These are phyloP conservation scores for Trichonephila clavata DNA, from an alignment of 1,140 invertebrate genomes.

Conservation along the genomic window DNA sequence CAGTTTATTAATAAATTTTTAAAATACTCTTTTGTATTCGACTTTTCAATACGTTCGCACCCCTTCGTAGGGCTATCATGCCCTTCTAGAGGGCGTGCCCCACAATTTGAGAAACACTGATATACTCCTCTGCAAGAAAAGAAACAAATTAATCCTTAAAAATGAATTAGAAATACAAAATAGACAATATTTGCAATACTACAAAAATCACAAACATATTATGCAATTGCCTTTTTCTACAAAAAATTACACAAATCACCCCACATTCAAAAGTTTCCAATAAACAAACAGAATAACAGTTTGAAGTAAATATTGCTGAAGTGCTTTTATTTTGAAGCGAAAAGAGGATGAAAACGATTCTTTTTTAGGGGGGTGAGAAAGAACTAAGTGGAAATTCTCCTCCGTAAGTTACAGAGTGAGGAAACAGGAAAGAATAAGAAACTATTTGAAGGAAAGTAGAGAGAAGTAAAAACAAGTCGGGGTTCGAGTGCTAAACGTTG, in stretches of 20 bases:
- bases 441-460: slow-evolving; percentile 24
- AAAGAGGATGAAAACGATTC: not conserved
- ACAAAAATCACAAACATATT: not conserved
- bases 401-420: slow-evolving; percentile 12
- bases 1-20: too few relatives aligned
- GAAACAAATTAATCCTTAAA: too few relatives aligned
- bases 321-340: slow-evolving; percentile 15
- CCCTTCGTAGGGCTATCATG: too few relatives aligned
- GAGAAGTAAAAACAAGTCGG: slow-evolving; percentile 40
- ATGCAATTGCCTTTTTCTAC: not conserved
- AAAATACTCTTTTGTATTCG: too few relatives aligned
- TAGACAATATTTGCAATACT: too few relatives aligned
- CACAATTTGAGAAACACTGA: too few relatives aligned
- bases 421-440: slow-evolving; percentile 45
- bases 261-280: not conserved
- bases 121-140: too few relatives aligned
- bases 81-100: too few relatives aligned
- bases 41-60: too few relatives aligned
- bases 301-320: not conserved
- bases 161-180: too few relatives aligned
- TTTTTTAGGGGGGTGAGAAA: not conserved
- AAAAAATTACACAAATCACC: not conserved
- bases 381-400: slow-evolving; percentile 29
- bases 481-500: slow-evolving; percentile 67
- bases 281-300: slow-evolving; percentile 19